These are phyloP conservation scores for Marisa cornuarietis DNA, from an alignment of 1,140 invertebrate species.

Conservation along the genomic window DNA sequence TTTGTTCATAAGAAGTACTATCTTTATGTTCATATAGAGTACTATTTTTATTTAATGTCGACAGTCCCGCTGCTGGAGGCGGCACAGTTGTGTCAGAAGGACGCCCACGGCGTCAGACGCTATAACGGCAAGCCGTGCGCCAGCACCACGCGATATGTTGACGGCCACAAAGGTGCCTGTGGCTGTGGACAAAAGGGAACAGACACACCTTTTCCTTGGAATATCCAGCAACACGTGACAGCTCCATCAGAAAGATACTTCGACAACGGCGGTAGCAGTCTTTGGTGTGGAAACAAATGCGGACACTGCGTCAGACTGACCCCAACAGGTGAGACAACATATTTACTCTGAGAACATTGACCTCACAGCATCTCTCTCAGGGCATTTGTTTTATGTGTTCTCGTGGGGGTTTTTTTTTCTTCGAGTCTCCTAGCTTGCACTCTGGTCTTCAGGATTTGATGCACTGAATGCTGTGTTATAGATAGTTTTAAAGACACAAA, in stretches of 20 bases:
- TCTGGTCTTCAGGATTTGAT: too few relatives aligned
- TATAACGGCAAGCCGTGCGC: conserved; percentile 46
- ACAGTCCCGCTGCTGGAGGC: conserved; percentile 6
- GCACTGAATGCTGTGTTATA: too few relatives aligned
- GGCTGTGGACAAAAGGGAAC: conserved; percentile 32
- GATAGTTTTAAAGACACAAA: too few relatives aligned
- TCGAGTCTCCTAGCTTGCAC: too few relatives aligned
- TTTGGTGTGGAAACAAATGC: conserved; percentile 36
- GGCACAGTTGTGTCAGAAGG: conserved; percentile 29
- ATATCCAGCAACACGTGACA: conserved; percentile 19
- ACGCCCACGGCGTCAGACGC: conserved; percentile 18
- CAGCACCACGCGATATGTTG: conserved; percentile 39
- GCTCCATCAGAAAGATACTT: conserved; percentile 32
- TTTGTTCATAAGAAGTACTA: not conserved
- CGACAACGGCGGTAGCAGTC: conserved; percentile 5
- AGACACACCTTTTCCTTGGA: conserved; percentile 28
- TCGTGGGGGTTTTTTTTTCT: too few relatives aligned
- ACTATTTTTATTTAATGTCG: not conserved
- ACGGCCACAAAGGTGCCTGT: conserved; percentile 44
- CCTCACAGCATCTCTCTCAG: not conserved
- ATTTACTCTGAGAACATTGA: not conserved
- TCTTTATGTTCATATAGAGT: not conserved
- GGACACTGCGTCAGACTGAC: conserved; percentile 38
- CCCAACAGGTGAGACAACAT: conserved; percentile 32
- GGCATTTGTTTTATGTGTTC: not conserved